Base-by-base conservation (phyloP, 2,113 vertebrate species). In the Chamaea fasciata region DNA sequence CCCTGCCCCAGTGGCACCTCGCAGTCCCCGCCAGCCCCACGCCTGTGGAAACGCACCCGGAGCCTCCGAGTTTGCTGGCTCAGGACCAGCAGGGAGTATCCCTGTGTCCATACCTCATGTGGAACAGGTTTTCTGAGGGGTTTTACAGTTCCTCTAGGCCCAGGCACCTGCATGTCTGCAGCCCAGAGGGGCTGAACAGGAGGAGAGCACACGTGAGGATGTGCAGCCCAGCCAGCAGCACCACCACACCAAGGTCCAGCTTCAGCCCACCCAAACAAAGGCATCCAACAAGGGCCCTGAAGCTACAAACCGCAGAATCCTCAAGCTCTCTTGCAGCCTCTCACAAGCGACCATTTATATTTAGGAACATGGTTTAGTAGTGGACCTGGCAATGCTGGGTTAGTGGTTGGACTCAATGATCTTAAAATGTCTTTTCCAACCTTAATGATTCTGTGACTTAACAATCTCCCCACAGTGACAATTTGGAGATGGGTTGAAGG, bases 1-100 rank as follows among this genome's bases (percentile, higher is more conserved):
- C 62, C 52, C 90, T 87, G 62, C 35, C 44, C 24, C 9, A 6
- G 73, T 6, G 52, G 74, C 65, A 87, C 35, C 30, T 15, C 19
- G 0, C 73, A 57, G 80, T 56, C 41, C 9, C 0, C 10, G 0
- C 28, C 59, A 53, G 62, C 77, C 67, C 78, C 35, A 11, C 5
- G 1, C 30, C 64, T 10, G 31, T 0, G 0, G 76, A 47, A 85
- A 39, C 0, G 0, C 4, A 8, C 55, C 73, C 1, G 0, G 26
- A 67, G 52, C 56, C 82, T 18, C 56, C 0, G 1, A 13, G 55
- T 10, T 30, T 35, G 77, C 60, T 46, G 77, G 80, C 80, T 70
- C 21, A 4, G 82, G 64, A 67, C 26, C 31, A 24, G 47, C 46
- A 87, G 0, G 42, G 70, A 77, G 83, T 60, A 31, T 9, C 8